Conservation (phyloP, 2,797 vertebrate genomes). For the Lagodon rhomboides region DNA sequence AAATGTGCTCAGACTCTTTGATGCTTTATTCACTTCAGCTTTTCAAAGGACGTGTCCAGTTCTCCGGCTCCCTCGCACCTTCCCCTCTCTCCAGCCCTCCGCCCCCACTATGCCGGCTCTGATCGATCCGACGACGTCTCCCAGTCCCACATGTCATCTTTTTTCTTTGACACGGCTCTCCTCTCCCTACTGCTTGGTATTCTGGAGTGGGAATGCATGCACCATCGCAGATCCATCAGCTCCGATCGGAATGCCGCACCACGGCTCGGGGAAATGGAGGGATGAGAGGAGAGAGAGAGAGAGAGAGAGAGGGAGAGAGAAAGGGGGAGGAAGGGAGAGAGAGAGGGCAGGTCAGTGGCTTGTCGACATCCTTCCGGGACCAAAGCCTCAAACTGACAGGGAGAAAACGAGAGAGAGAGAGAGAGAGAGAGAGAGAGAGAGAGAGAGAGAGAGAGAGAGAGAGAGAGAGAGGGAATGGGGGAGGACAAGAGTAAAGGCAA, state of each 20-base stretch:
- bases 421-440: background rate
- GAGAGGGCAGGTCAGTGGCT: conserved; percentile 73
- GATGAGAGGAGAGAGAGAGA: conserved; percentile 64
- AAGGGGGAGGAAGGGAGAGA: conserved; percentile 5
- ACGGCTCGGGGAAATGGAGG: conserved; percentile 71
- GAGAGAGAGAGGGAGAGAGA: conserved; percentile 25
- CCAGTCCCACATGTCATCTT: conserved; percentile 85
- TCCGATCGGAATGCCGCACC: conserved; percentile 80
- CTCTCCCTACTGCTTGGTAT: conserved; percentile 84
- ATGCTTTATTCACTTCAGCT: conserved; percentile 79
- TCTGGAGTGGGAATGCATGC: conserved; percentile 79
- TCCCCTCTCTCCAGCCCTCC: conserved; percentile 44
- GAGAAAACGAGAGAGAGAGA: background rate
- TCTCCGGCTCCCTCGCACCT: conserved; percentile 49
- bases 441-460: background rate
- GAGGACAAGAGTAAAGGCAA: conserved; percentile 9
- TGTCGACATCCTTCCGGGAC: conserved; percentile 71
- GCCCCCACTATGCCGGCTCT: conserved; percentile 37
- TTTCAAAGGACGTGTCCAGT: conserved; percentile 78
- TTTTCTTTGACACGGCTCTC: conserved; percentile 81
- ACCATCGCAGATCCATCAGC: conserved; percentile 85
- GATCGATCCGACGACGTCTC: conserved; percentile 84
- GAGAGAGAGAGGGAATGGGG: background rate
- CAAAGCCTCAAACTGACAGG: conserved; percentile 56
- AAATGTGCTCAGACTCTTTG: conserved; percentile 67